These are phyloP conservation scores for Drosophila nr. medialis DNA, from an alignment of 2,888 invertebrate genomes.

Conservation along the genomic window DNA sequence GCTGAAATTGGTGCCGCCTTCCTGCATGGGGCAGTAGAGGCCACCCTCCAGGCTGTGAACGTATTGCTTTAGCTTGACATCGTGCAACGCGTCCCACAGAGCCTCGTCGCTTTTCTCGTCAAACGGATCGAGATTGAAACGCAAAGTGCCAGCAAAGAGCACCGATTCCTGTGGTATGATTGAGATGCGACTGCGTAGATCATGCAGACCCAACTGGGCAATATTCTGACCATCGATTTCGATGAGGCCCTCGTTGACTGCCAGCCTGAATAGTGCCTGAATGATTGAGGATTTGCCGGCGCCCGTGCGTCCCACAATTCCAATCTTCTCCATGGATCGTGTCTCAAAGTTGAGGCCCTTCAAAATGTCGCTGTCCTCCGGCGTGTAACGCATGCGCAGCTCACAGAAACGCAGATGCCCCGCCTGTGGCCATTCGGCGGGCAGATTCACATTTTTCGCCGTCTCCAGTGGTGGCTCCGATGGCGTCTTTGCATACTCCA, in stretches of 20 bases:
- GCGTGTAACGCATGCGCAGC: conserved; percentile 89
- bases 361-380: conserved; percentile 88
- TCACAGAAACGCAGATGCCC: conserved; percentile 89
- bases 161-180: conserved; percentile 97
- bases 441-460: conserved; percentile 78
- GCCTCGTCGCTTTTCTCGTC: conserved; percentile 89
- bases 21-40: conserved; percentile 88
- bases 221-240: conserved; percentile 91
- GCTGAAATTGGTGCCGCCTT: conserved; percentile 93
- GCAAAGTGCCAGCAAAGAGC: conserved; percentile 92
- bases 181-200: conserved; percentile 92
- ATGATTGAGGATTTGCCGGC: conserved; percentile 94
- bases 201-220: conserved; percentile 89
- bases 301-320: conserved; percentile 94
- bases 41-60: conserved; percentile 84
- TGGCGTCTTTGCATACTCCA: conserved; percentile 91
- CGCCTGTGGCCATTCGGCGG: conserved; percentile 88
- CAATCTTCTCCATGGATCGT: conserved; percentile 87
- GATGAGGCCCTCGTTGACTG: conserved; percentile 91
- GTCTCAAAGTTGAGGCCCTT: conserved; percentile 89
- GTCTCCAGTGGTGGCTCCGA: conserved; percentile 87
- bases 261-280: conserved; percentile 92
- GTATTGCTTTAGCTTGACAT: conserved; percentile 91
- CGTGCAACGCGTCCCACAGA: conserved; percentile 91
- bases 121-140: conserved; percentile 95